Evolutionary conservation across 2,113 vertebrate genomes (phyloP).

Genomic region (Ondatra zibethicus): DNA sequence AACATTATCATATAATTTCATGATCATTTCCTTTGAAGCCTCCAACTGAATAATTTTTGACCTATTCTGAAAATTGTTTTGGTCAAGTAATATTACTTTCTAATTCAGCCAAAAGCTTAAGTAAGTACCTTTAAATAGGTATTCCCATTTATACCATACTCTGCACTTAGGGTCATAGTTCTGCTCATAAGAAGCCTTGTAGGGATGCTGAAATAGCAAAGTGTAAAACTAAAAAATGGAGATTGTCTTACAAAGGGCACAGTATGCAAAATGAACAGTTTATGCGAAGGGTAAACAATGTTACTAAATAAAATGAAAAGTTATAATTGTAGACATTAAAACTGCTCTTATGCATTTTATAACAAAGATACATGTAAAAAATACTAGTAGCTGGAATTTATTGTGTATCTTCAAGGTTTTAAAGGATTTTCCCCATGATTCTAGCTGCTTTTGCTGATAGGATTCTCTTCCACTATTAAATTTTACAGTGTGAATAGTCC

Average conservation of each 20-base stretch:
- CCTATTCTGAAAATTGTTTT: constrained; percentile 87
- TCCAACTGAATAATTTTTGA: constrained; percentile 89
- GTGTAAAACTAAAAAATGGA: constrained; percentile 91
- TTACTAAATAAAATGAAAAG: constrained; percentile 86
- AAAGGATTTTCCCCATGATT: constrained; percentile 59
- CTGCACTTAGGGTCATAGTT: constrained; percentile 88
- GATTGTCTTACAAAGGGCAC: constrained; percentile 83
- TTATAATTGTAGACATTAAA: constrained; percentile 90
- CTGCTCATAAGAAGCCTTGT: constrained; percentile 86
- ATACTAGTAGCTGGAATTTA: constrained; percentile 86
- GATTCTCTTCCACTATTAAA: constrained; percentile 61
- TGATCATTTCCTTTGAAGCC: constrained; percentile 83
- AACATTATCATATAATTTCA: constrained; percentile 75
- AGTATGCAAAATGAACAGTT: constrained; percentile 84
- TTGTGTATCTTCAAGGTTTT: constrained; percentile 75
- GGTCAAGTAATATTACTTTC: constrained; percentile 90
- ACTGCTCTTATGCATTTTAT: constrained; percentile 88
- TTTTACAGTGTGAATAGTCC: constrained; percentile 62
- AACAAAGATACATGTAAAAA: constrained; percentile 84
- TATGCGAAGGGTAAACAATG: constrained; percentile 78
- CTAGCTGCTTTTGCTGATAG: constrained; percentile 57
- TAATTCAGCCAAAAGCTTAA: constrained; percentile 86
- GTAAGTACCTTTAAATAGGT: constrained; percentile 92
- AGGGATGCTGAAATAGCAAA: constrained; percentile 93
- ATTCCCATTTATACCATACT: constrained; percentile 86